Evolutionary conservation across 2,888 invertebrate species (phyloP).

Genomic region (Bellardia pandia): DNA sequence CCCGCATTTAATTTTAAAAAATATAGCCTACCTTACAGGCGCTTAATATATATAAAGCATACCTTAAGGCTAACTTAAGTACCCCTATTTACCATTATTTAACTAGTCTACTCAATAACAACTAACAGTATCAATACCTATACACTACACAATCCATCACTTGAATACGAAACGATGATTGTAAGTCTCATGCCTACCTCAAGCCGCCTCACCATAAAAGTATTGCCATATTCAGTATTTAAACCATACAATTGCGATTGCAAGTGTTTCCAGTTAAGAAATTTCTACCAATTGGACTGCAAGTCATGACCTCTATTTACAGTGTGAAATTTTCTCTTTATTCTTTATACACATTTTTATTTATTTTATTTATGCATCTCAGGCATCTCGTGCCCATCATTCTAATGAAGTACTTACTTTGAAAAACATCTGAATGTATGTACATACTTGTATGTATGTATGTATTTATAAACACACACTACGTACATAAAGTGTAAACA

Average conservation of each 20-base stretch:
- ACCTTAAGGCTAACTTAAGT: conserved; percentile 29
- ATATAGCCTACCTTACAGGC: neutral
- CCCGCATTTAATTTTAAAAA: neutral
- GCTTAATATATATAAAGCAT: neutral
- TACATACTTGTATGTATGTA: too few relatives aligned
- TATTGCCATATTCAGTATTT: conserved; percentile 17
- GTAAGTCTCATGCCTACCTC: too few relatives aligned
- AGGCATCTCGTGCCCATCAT: conserved; percentile 53
- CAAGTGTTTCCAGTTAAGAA: conserved; percentile 9
- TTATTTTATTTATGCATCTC: conserved; percentile 38
- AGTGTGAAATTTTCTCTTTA: conserved; percentile 50
- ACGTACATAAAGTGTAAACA: conserved; percentile 31
- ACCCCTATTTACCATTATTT: conserved; percentile 1
- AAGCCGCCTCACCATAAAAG: too few relatives aligned
- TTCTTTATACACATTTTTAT: neutral
- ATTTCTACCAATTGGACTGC: conserved; percentile 49
- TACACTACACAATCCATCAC: conserved; percentile 28
- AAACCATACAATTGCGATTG: neutral
- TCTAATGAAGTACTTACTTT: conserved; percentile 57
- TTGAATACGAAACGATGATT: conserved; percentile 33
- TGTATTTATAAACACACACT: conserved; percentile 26
- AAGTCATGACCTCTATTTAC: conserved; percentile 57
- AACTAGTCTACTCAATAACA: conserved; percentile 33
- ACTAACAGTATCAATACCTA: conserved; percentile 33
- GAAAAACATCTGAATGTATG: conserved; percentile 27